Percentiles rank a stretch among this genome's conserved stretches.
Conservation (phyloP, 2,113 vertebrate genomes). For the Hyaena hyaena region DNA sequence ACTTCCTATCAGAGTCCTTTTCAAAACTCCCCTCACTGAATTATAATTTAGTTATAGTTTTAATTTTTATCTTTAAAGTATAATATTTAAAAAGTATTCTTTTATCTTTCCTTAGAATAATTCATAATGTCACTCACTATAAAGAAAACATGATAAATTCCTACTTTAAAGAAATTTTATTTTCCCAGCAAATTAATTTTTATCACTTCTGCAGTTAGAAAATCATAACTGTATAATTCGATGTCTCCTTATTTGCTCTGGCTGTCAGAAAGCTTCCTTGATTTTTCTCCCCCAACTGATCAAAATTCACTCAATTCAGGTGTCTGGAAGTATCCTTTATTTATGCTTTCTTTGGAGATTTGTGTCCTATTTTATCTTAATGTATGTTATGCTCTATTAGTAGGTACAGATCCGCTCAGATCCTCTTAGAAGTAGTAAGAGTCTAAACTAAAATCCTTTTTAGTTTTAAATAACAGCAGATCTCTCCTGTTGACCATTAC, state of each 20-base stretch:
- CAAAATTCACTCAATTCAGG: background rate
- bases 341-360: background rate
- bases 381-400: background rate
- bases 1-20: background rate
- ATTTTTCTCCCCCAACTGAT: background rate
- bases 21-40: background rate
- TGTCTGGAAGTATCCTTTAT: background rate
- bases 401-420: background rate
- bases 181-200: background rate
- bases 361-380: constrained; percentile 11
- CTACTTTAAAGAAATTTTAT: background rate
- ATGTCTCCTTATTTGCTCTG: constrained; percentile 7
- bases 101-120: background rate
- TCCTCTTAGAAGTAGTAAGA: constrained; percentile 4
- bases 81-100: background rate
- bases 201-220: background rate
- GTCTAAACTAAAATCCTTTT: constrained; percentile 26
- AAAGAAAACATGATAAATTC: background rate
- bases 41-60: background rate
- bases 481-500: background rate
- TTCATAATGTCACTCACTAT: background rate
- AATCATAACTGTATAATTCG: background rate
- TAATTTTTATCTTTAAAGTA: constrained; percentile 14
- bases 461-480: background rate
- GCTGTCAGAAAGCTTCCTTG: background rate